A percentile compares a stretch with the other conserved stretches of the same genome.
Evolutionary conservation across 1,140 invertebrate species (phyloP).

Genomic region (Dolichoris vasculosae): DNA sequence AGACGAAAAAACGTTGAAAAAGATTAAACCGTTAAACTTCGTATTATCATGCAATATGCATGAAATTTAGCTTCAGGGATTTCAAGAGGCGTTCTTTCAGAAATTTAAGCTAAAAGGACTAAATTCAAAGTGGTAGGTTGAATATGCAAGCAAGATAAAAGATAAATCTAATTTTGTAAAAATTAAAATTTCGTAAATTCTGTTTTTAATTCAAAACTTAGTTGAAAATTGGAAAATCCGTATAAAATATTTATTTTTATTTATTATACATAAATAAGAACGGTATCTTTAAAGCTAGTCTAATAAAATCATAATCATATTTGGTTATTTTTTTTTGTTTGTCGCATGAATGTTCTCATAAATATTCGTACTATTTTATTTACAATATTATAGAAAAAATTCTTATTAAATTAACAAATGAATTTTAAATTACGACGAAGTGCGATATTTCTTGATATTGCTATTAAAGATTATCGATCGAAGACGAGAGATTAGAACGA

Average conservation of each 20-base stretch:
- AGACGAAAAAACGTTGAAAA: not conserved
- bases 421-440: not conserved
- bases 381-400: too few species aligned
- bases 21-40: conserved; percentile 24
- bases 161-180: conserved; percentile 35
- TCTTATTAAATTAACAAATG: too few species aligned
- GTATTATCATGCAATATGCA: conserved; percentile 35
- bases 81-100: conserved; percentile 7
- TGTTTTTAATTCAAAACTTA: conserved; percentile 7
- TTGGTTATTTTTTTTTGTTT: too few species aligned
- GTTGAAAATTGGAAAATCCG: not conserved
- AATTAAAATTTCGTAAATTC: conserved; percentile 24
- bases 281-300: too few species aligned
- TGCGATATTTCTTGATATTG: not conserved
- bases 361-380: too few species aligned
- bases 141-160: conserved; percentile 38
- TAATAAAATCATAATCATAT: too few species aligned
- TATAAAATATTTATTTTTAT: not conserved
- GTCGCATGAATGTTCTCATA: too few species aligned
- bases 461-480: not conserved
- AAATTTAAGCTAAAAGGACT: conserved; percentile 22
- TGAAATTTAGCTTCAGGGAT: conserved; percentile 36
- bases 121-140: conserved; percentile 26
- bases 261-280: too few species aligned
- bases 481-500: not conserved